Evolutionary conservation across 2,797 vertebrate species (phyloP), one percentile per base, ranked within the genome.

Genomic region (Microchirus variegatus): DNA sequence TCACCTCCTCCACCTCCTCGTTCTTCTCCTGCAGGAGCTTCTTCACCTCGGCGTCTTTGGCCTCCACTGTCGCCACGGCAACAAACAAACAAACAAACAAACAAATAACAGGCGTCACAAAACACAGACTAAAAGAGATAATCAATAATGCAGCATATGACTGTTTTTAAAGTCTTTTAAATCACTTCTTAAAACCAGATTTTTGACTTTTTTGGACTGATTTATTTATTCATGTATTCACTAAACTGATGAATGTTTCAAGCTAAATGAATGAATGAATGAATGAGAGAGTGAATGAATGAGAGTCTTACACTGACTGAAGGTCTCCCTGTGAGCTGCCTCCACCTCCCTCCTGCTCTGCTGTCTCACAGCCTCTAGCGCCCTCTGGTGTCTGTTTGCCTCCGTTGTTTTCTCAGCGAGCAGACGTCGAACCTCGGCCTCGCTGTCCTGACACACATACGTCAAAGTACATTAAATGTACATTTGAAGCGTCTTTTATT

Each of bases 1-100:
- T 95, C 89, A 97, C 79, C 59, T 93, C 93, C 62, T 94, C 74
- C 85, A 97, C 78, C 65, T 94, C 88, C 18, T 79, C 9, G 38
- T 95, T 93, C 57, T 94, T 95, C 66, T 88, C 84, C 61, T 93
- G 89, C 63, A 91, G 81, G 40, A 93, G 61, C 51, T 75, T 84
- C 78, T 81, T 92, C 10, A 82, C 43, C 40, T 91, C 87, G 2
- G 37, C 44, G n/a, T 87, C 87, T 87, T 90, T 91, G 19, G 75
- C 69, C 46, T 87, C 79, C 68, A 90, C 93, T 94, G 70, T 15
- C 10, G 13, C 38, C 10, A 40, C 37, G 22, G 22, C 22, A 31
- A 31, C 35, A 17, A 37, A 10, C 13, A 47, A 65, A 19, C 36
- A 65, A 56, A 14, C 16, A 22, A 58, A 11, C 40, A n/a, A n/a